Evolutionary conservation across 2,797 vertebrate species (phyloP), one percentile per base, ranked within the genome.

Genomic region (Sciaenops ocellatus): DNA sequence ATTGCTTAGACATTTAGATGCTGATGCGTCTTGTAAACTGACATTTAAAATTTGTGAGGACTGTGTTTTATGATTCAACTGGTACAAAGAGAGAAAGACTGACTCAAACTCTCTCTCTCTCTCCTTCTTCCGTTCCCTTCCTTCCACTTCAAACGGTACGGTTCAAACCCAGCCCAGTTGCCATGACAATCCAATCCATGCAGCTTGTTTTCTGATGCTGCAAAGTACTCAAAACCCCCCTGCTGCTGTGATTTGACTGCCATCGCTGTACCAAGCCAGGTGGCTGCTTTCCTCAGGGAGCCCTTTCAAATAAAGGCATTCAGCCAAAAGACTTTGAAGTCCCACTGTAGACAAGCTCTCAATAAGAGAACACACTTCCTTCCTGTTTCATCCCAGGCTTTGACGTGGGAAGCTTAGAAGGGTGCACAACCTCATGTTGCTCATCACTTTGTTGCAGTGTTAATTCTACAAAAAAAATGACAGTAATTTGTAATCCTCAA

Each of bases 141-240:
- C 62, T 73, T 83, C 34, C 66, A 72, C 87, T 90, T 86, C 85
- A 89, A 89, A 87, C 51, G 65, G 61, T n/a, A 44, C 34, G 34
- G 34, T 51, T 52, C 57, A 62, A 90, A 87, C 90, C 87, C 73
- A 79, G 60, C 84, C 87, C 85, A 83, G 92, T 94, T 94, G 92
- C 92, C 88, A 94, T 94, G 92, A 90, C 90, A 80, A 92, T 94
- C 87, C 87, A 85, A 85, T 89, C 79, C 82, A 79, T 81, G 87
- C 85, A 77, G 85, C 85, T 89, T 88, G 83, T 89, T 86, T 91
- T 88, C 78, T 90, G 84, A 90, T 89, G 85, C 86, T 64, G 80
- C 87, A 86, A 89, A 89, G 85, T 85, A 72, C 84, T 84, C 75
- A 64, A 80, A 78, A n/a, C 76, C 73, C 76, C 73, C 76, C 79